Evolutionary conservation across 2,888 invertebrate species (phyloP).

Genomic region (Campaea margaritaria): DNA sequence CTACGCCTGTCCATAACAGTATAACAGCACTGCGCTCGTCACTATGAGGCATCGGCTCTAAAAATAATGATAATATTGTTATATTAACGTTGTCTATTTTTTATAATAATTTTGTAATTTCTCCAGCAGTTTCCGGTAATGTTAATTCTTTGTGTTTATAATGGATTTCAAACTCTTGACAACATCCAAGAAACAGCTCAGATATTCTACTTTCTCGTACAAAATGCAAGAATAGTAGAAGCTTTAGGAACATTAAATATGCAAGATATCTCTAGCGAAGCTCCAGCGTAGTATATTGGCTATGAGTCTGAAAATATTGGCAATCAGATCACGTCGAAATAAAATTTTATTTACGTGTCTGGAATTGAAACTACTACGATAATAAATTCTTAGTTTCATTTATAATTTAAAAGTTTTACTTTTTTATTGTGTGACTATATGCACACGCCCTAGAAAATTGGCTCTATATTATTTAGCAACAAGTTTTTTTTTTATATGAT

Average conservation of each 20-base stretch:
- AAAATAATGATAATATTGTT: too few species aligned
- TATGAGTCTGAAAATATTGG: background rate
- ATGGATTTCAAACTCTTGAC: background rate
- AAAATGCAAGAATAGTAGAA: background rate
- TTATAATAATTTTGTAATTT: too few species aligned
- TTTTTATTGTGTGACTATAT: too few species aligned
- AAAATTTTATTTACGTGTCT: background rate
- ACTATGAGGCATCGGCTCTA: too few species aligned
- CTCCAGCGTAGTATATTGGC: background rate
- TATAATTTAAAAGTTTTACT: background rate
- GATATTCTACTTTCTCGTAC: background rate
- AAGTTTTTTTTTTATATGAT: too few species aligned
- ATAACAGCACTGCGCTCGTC: too few species aligned
- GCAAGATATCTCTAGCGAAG: background rate
- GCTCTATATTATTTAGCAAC: too few species aligned
- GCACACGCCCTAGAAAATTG: too few species aligned
- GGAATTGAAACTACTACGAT: background rate
- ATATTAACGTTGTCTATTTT: too few species aligned
- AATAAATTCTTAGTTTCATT: background rate
- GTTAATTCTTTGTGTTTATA: too few species aligned
- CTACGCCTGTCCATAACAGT: too few species aligned
- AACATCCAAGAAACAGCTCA: background rate
- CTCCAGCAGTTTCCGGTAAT: too few species aligned
- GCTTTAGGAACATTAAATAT: constrained; percentile 1
- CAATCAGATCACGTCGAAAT: background rate